Base-by-base conservation (phyloP, 2,888 invertebrate genomes). In the Gibbula magus region DNA sequence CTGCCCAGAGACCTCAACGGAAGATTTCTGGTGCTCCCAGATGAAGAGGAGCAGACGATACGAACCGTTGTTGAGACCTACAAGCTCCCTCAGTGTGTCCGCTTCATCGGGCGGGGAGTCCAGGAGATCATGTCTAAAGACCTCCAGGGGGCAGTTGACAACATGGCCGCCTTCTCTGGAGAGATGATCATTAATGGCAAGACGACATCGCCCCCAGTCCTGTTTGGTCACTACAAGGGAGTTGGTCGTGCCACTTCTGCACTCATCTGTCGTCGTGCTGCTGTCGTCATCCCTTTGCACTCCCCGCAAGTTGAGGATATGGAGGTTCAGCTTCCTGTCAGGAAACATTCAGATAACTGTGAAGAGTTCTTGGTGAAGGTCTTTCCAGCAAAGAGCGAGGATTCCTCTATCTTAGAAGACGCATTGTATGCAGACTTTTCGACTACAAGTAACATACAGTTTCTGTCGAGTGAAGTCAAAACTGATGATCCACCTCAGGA, bases 221-320 rank as follows among this genome's bases (percentile, higher is more conserved):
- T 78, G 78, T 29, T 78, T 20, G 78, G 78, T 22, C 78, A 78
- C 22, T 78, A 78, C 56, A 78, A 78, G 39, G 35, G 73, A 10
- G 22, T 73, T 13, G 35, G 20, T 2, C 8, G 32, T 16, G 56
- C 56, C 56, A 10, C 39, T 16, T 7, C 20, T 16, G 22, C 25
- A 5, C 16, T 13, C 20, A 56, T 56, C 45, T 25, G 22, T 20
- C 73, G 74, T 20, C 20, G 78, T 8, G 56, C 54, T 53, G 78
- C 74, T 22, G 45, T 78, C 35, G 73, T 78, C 56, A 51, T 78
- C 25, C 78, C 78, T 5, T 25, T 78, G n/a, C 54, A 56, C 56
- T 74, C 53, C 25, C 29, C 29, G 16, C 74, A 78, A 10, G 18
- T 78, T n/a, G 51, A 32, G n/a, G 54, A 74, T 5, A 52, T 78